These are phyloP conservation scores for Heteromormyrus szaboi DNA, from an alignment of 2,797 vertebrate genomes.

Conservation along the genomic window DNA sequence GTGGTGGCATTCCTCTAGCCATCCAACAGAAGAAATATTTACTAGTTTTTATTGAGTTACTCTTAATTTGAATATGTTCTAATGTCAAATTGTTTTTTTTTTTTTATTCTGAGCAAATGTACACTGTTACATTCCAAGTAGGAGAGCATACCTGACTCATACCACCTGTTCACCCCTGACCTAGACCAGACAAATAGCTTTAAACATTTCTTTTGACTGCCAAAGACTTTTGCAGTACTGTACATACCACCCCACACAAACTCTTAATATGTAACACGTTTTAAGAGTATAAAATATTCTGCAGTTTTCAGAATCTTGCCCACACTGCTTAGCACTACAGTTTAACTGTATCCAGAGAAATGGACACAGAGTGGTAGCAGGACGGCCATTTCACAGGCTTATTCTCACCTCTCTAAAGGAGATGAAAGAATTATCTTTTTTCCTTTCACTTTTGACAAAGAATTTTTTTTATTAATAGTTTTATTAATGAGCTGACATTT, in stretches of 20 bases:
- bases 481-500: not conserved
- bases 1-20: not conserved
- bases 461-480: not conserved
- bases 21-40: not conserved
- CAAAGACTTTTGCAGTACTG: not conserved
- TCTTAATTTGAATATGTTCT: not conserved
- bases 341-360: not conserved
- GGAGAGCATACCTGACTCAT: not conserved
- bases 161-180: not conserved
- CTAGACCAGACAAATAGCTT: not conserved
- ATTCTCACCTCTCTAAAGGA: not conserved
- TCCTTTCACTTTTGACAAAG: not conserved
- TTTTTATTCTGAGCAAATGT: not conserved
- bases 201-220: not conserved
- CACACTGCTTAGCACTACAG: not conserved
- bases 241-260: not conserved
- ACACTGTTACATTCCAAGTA: not conserved
- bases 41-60: not conserved
- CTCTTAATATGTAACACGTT: not conserved
- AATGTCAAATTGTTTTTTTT: not conserved
- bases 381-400: not conserved
- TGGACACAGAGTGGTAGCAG: not conserved
- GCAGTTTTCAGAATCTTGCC: not conserved
- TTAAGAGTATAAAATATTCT: not conserved
- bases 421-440: not conserved